These are phyloP conservation scores for Pharmacophagus antenor DNA, from an alignment of 2,888 invertebrate species.

Conservation along the genomic window DNA sequence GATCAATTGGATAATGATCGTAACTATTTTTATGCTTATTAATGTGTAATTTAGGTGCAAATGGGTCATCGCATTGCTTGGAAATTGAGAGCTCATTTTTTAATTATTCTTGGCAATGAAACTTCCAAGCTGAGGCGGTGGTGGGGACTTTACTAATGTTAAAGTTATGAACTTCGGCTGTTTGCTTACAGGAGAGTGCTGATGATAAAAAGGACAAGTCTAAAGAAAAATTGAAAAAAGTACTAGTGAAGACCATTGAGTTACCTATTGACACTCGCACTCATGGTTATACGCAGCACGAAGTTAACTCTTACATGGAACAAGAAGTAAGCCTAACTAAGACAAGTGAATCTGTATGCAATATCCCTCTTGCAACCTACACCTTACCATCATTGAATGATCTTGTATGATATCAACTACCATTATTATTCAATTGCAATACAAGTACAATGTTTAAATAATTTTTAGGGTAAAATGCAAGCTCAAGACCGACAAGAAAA, in stretches of 20 bases:
- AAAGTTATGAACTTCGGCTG: constrained; percentile 55
- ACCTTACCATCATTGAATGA: no score
- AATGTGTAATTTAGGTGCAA: constrained; percentile 60
- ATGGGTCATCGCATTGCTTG: constrained; percentile 73
- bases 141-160: constrained; percentile 54
- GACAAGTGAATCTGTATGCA: not conserved
- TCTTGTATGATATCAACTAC: no score
- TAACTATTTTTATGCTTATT: constrained; percentile 39
- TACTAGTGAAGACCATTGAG: constrained; percentile 89
- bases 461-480: constrained; percentile 86
- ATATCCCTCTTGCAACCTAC: no score
- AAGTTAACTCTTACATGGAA: constrained; percentile 88
- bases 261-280: constrained; percentile 90
- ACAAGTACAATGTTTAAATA: no score
- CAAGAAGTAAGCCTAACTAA: constrained; percentile 84
- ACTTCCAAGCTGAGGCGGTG: constrained; percentile 58
- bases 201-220: constrained; percentile 84
- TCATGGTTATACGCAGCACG: constrained; percentile 85
- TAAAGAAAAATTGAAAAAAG: constrained; percentile 85
- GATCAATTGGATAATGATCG: constrained; percentile 40
- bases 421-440: not conserved
- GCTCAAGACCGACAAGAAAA: constrained; percentile 95
- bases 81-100: constrained; percentile 37
- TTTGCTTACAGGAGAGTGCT: constrained; percentile 71
- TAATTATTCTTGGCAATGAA: not conserved